Base-by-base conservation (phyloP, 2,113 vertebrate species). In the Ageneiosus marmoratus region DNA sequence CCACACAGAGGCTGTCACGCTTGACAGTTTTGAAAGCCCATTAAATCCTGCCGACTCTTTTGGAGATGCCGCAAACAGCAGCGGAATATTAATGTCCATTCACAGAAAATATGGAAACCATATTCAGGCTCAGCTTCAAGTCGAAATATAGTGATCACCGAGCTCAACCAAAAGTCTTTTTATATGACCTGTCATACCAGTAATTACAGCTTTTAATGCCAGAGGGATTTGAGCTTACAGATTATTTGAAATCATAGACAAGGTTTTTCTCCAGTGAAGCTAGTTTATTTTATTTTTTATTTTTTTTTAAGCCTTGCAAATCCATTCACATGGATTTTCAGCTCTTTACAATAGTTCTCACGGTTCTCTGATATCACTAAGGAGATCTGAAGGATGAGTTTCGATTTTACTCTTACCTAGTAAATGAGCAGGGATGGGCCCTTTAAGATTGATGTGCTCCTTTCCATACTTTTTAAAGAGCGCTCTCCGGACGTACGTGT, bases 381-480 rank as follows among this genome's bases (percentile, higher is more conserved):
- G 34, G 70, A 18, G n/a, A n/a, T 37, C 22, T 60, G 44, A 58
- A 12, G 5, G 11, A 69, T 9, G 13, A 0, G 20, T 55, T 56
- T 18, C 32, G 18, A 18, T 55, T 56, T 20, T 50, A n/a, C 44
- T 67, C 95, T 93, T 87, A 99, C 98, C 98, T 44, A 99, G 91
- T 79, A 99, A 90, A 67, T 99, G 98, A 69, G 98, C 98, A 37
- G 98, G 98, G 60, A 99, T 98, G 58, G 98, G 97, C n/a, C 97
- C 98, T 86, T 91, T 94, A 65, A 96, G 93, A 90, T 96, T 97
- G 87, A 99, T 89, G 82, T n/a, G 32, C 5, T 95, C n/a, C 0
- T 89, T 0, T 1, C 98, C 98, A 0, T 98, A 99, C 11, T 93
- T 96, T 18, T 92, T 96, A 86, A 94, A 91, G 41, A 99, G 93